Evolutionary conservation across 2,888 invertebrate species (phyloP).

Genomic region (Eulithis prunata): DNA sequence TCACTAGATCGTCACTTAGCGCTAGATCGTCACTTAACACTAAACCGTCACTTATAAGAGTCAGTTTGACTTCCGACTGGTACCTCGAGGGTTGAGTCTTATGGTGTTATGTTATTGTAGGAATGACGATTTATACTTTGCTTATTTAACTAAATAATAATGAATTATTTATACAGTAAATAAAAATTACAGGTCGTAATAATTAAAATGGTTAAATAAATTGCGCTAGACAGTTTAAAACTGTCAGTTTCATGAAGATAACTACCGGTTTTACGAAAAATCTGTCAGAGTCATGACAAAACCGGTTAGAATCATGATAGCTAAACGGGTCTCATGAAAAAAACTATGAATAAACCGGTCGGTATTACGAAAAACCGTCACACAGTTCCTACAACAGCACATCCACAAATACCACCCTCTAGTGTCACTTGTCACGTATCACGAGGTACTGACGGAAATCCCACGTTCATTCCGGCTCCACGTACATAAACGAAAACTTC

Average conservation of each 20-base stretch:
- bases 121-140: neutral
- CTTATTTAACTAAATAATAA: neutral
- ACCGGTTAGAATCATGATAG: neutral
- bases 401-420: conserved; percentile 44
- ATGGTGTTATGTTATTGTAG: conserved; percentile 30
- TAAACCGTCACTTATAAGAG: conserved; percentile 34
- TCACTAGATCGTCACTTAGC: conserved; percentile 6
- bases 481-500: conserved; percentile 82
- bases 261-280: no score
- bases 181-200: no score
- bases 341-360: neutral
- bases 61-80: conserved; percentile 41
- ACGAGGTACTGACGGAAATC: conserved; percentile 78
- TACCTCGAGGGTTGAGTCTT: conserved; percentile 39
- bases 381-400: conserved; percentile 29
- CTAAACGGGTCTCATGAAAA: neutral
- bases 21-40: conserved; percentile 24
- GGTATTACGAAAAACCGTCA: neutral
- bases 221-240: no score
- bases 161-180: neutral
- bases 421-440: conserved; percentile 80
- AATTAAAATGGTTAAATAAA: no score
- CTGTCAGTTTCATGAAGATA: no score
- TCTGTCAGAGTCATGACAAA: no score
- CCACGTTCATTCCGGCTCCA: conserved; percentile 83